Base-by-base conservation (phyloP, 2,888 invertebrate species). In the Heteromyza rotundicornis region DNA sequence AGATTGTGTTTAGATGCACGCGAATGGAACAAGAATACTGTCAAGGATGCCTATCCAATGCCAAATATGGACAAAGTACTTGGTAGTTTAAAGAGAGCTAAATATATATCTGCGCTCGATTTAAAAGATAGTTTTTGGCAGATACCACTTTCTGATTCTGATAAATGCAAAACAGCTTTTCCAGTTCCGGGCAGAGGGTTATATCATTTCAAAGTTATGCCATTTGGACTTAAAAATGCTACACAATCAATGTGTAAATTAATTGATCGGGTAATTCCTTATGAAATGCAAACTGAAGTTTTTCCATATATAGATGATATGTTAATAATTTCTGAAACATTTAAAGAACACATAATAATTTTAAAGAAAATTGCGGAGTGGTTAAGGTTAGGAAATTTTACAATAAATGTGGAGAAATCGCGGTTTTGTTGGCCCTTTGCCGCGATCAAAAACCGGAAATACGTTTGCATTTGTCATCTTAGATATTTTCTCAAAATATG, bases 181-280 rank as follows among this genome's bases (percentile, higher is more conserved):
- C 54, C 44, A 27, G 55, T 59, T 16, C 53, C 53, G 5, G 53
- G 53, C 1, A 24, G 36, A 10, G 32, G 23, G 0, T 52, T 59
- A 16, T 52, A 36, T 10, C 52, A 59, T 1, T 62, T 36, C 27
- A 59, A 8, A 2, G 57, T 58, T 8, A 56, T 62, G 57, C 62
- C 62, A 19, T 59, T 62, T 53, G 44, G 44, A 17, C n/a, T 53
- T 12, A 16, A 19, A 7, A 53, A 53, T 40, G 58, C 44, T 2
- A 10, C 54, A 1, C 53, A 58, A 20, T 8, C 47, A 2, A 49
- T 56, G 27, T 68, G 67, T 57, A 47, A 67, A 1, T 36, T 70
- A 14, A 55, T 70, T 32, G 67, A 68, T 52, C 54, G 59, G 10
- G 50, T 65, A 2, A 47, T 68, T 22, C 66, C 64, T 10, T 17